These are phyloP conservation scores for Iguana delicatissima DNA, from an alignment of 2,797 vertebrate genomes.

Conservation along the genomic window DNA sequence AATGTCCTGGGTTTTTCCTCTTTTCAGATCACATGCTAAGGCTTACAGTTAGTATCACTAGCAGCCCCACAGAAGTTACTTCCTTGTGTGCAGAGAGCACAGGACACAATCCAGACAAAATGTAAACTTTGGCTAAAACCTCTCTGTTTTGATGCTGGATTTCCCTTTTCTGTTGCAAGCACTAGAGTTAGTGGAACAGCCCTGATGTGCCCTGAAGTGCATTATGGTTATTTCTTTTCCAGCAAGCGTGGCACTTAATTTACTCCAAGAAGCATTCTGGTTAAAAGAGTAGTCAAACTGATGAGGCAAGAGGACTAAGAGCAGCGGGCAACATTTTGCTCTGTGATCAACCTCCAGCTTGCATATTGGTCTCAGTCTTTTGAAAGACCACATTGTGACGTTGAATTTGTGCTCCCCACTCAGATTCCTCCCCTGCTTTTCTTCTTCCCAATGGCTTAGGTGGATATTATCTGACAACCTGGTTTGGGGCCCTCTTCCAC, in stretches of 20 bases:
- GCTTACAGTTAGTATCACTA: background rate
- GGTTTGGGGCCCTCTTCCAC: constrained; percentile 90
- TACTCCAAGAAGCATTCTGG: background rate
- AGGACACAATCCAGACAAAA: background rate
- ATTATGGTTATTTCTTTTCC: background rate
- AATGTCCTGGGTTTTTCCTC: background rate
- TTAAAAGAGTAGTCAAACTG: background rate
- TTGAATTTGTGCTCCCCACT: background rate
- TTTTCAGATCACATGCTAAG: background rate
- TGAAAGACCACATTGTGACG: background rate
- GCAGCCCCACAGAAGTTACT: background rate
- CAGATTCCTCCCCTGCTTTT: fast-evolving
- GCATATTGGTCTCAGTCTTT: background rate
- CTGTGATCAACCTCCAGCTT: background rate
- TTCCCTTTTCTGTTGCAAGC: background rate
- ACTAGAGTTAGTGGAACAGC: background rate
- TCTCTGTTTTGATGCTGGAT: background rate
- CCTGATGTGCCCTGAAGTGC: background rate
- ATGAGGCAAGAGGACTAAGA: background rate
- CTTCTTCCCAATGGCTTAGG: constrained; percentile 71
- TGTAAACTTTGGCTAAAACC: no score
- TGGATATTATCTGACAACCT: constrained; percentile 91
- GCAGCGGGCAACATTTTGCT: background rate
- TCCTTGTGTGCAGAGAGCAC: background rate
- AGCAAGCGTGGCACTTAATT: no score